Evolutionary conservation across 2,113 vertebrate genomes (phyloP).

Genomic region (Leptobrachium leishanense): DNA sequence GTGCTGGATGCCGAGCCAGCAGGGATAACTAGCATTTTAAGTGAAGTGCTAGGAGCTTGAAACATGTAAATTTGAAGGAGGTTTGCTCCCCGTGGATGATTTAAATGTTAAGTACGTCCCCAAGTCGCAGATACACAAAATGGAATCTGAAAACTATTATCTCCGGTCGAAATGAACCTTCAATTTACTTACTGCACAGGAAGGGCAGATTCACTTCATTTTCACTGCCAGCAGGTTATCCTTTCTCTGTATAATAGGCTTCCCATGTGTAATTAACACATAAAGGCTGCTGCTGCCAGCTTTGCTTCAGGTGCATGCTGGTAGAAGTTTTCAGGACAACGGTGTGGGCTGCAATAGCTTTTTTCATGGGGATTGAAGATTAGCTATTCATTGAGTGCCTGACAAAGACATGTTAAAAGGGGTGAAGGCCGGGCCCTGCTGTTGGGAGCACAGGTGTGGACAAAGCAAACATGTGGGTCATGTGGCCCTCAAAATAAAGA

Average conservation of each 20-base stretch:
- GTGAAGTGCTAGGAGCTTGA: constrained; percentile 66
- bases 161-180: constrained; percentile 73
- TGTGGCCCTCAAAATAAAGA: constrained; percentile 42
- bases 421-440: constrained; percentile 51
- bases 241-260: constrained; percentile 89
- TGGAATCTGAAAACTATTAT: constrained; percentile 79
- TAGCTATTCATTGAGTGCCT: constrained; percentile 58
- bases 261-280: constrained; percentile 94
- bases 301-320: constrained; percentile 74
- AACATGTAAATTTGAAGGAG: constrained; percentile 70
- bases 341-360: constrained; percentile 57
- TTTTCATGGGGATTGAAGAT: constrained; percentile 57
- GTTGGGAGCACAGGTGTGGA: constrained; percentile 64
- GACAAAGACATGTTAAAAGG: constrained; percentile 62
- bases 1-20: constrained; percentile 43
- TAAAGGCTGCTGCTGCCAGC: constrained; percentile 72
- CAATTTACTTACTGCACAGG: constrained; percentile 69
- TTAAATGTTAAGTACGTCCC: constrained; percentile 78
- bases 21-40: constrained; percentile 63
- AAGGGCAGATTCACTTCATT: constrained; percentile 81
- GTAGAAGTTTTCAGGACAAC: constrained; percentile 63
- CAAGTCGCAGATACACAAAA: constrained; percentile 63
- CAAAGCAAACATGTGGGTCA: constrained; percentile 63
- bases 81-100: constrained; percentile 71
- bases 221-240: constrained; percentile 90